Evolutionary conservation across 2,888 invertebrate species (phyloP), one percentile per base, ranked within the genome.

Genomic region (Cerastis rubricosa): DNA sequence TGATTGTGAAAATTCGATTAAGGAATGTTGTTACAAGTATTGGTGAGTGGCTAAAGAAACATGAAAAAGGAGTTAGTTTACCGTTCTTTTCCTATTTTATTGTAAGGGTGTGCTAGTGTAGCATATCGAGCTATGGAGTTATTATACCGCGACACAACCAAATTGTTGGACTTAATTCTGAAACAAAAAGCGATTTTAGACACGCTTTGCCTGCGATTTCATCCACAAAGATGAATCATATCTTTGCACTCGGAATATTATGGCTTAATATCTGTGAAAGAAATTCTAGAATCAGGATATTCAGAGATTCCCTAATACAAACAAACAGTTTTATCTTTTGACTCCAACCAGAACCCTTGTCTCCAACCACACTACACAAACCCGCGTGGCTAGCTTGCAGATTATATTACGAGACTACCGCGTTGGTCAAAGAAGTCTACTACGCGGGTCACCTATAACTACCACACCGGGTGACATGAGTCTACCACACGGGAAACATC

Each of bases 61-160:
- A n/a, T 35, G 9, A 45, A 35, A 14, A 12, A 35, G 0, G 2
- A 40, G 8, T 43, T n/a, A 49, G 17, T 35, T 63, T 78, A 84
- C 85, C 82, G 67, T 45, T 71, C 72, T 7, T 22, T 57, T 54
- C 78, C 74, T 97, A 97, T 54, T 74, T 14, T 9, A 68, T 4
- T 43, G 64, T 2, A 0, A 11, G 57, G 17, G 94, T 99, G 99
- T 80, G 97, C 97, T 73, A 99, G 96, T 98, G 99, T 99, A 83
- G 98, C 98, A 94, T 99, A 99, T 57, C 99, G 97, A 0, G 99
- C 99, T 76, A 99, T 98, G 81, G 98, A 98, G 35, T 97, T 96
- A 22, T 99, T 98, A 93, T 99, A 99, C 75, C 99, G 97, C 14
- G 98, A 98, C 89, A 99, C 98, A 92, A 98, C 98, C 74, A 98